phyloP scores from a whole-genome alignment of 2,888 invertebrate genomes.

The Luperina testacea region DNA sequence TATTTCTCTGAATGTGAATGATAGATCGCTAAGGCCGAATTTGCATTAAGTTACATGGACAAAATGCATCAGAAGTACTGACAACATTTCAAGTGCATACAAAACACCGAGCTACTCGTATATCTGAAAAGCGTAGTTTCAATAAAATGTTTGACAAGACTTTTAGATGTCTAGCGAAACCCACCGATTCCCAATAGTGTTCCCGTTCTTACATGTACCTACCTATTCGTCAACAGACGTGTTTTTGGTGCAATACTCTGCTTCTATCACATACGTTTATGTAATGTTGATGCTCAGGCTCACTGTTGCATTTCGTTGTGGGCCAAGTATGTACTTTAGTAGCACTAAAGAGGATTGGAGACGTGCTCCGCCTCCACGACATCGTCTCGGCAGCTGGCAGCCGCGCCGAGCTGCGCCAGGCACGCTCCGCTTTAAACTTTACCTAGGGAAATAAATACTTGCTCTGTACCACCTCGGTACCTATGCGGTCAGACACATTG shows the following conservation, averaged over 20 bases:
- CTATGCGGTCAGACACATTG: constrained; percentile 25
- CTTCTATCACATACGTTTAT: constrained; percentile 47
- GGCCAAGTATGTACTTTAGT: constrained; percentile 53
- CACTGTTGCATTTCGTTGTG: constrained; percentile 58
- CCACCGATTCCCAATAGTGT: constrained; percentile 16
- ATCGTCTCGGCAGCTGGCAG: constrained; percentile 61
- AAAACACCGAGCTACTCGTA: neutral
- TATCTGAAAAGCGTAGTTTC: constrained; percentile 9
- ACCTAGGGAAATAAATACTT: constrained; percentile 63
- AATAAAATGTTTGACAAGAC: constrained; percentile 12
- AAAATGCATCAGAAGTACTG: neutral
- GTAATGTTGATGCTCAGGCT: constrained; percentile 52
- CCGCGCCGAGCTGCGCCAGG: constrained; percentile 57
- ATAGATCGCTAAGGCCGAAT: neutral
- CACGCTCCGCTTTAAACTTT: constrained; percentile 66
- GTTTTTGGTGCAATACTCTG: constrained; percentile 21
- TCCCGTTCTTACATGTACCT: neutral
- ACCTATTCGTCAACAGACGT: constrained; percentile 22
- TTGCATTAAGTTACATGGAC: neutral
- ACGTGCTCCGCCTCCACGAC: constrained; percentile 72
- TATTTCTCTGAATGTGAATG: neutral
- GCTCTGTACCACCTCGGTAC: constrained; percentile 10
- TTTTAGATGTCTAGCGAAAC: neutral
- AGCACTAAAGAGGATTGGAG: constrained; percentile 71
- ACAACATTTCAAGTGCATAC: neutral